Evolutionary conservation across 2,888 invertebrate species (phyloP), one percentile per base, ranked within the genome.

Genomic region (Ophraella communa): DNA sequence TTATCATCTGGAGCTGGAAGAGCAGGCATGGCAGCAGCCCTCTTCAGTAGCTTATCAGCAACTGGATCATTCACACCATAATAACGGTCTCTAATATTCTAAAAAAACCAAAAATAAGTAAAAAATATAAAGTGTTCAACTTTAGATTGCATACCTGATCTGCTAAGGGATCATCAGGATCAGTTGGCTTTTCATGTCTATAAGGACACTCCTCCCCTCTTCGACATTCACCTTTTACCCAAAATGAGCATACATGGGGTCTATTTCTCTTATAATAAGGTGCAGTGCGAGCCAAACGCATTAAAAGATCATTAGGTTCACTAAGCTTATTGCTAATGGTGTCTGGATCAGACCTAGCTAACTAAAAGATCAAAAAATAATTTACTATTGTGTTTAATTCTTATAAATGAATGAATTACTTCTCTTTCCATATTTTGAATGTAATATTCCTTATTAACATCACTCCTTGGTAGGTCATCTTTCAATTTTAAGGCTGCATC

Each of bases 171-270:
- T 97, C 97, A 83, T 97, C 97, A 17, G 97, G 96, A 83, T 98
- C 97, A 1, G 96, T 95, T 0, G 97, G 97, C 79, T 95, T 95
- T 79, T 98, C 97, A 77, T 97, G 97, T 39, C 97, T 72, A 80
- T 96, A 97, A 0, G 97, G 97, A 81, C 97, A 97, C 79, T 98
- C 97, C 81, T 98, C 97, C 17, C 97, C 97, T 80, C 97, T 85
- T 77, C 95, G 89, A 80, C 97, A 97, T 81, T 97, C 96, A 1
- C 96, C 97, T 84, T 97, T 98, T n/a, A 97, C 96, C 94, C 96
- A 97, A 83, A 97, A 98, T 0, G 96, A 96, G 81, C 97, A 97
- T 55, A 97, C 95, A 82, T 97, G 97, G 0, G 97, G 96, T 73
- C 95, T 86, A 78, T 97, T 97, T 60, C 97, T 85, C 79, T 96